phyloP scores from a whole-genome alignment of 2,888 invertebrate genomes.

The Diarsia dahlii region DNA sequence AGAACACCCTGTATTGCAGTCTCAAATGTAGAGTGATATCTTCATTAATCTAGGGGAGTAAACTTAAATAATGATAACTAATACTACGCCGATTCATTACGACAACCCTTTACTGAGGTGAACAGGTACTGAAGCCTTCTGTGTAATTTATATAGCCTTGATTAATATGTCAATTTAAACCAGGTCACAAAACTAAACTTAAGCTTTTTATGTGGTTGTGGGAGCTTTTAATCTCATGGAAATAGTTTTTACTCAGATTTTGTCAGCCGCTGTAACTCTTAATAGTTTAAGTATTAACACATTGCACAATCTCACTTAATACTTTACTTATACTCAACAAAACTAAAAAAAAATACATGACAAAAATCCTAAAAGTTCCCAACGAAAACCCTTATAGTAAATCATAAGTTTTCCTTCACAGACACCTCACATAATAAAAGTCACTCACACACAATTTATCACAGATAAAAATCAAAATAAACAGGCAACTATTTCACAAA shows the following conservation, averaged over 20 bases:
- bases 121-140: neutral
- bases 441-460: constrained; percentile 76
- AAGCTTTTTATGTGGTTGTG: too few species aligned
- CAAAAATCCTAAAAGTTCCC: neutral
- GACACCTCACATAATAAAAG: constrained; percentile 64
- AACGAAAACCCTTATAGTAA: constrained; percentile 1
- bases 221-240: too few species aligned
- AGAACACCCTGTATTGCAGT: constrained; percentile 70
- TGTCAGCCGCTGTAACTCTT: neutral
- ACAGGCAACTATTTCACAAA: constrained; percentile 81
- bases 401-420: constrained; percentile 54
- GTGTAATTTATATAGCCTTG: too few species aligned
- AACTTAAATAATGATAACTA: constrained; percentile 87
- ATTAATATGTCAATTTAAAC: too few species aligned
- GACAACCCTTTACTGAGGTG: constrained; percentile 71
- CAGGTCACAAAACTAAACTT: too few species aligned
- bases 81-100: constrained; percentile 80
- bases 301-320: too few species aligned
- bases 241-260: neutral
- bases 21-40: constrained; percentile 70
- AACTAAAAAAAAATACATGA: too few species aligned
- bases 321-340: too few species aligned
- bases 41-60: constrained; percentile 84
- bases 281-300: too few species aligned
- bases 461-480: constrained; percentile 81